A percentile compares a stretch with the other conserved stretches of the same genome.
phyloP scores from a whole-genome alignment of 2,113 vertebrate species.

The Scalopus aquaticus region DNA sequence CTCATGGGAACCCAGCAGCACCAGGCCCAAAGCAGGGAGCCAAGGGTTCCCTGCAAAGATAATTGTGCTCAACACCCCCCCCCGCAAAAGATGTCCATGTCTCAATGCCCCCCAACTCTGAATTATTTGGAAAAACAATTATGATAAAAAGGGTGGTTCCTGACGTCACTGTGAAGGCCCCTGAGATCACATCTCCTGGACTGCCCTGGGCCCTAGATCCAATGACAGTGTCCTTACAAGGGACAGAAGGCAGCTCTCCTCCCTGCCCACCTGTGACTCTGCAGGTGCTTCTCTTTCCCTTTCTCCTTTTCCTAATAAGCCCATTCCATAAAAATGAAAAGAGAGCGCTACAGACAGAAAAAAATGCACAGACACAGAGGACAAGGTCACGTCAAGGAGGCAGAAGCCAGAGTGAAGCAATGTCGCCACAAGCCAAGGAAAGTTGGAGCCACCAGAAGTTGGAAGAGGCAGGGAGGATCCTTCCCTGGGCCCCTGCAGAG shows the following conservation, averaged over 20 bases:
- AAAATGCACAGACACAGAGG: too few species aligned
- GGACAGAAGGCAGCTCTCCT: neutral
- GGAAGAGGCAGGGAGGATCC: too few species aligned
- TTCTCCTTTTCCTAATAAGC: too few species aligned
- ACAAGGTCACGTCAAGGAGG: fast-evolving
- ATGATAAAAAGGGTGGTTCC: neutral
- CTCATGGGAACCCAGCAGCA: too few species aligned
- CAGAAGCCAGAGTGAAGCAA: fast-evolving
- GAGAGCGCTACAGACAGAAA: too few species aligned
- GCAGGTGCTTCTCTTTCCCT: too few species aligned
- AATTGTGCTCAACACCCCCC: neutral
- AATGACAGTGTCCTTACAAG: neutral
- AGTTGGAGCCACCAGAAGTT: neutral
- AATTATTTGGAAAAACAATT: neutral
- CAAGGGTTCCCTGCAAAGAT: neutral
- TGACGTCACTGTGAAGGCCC: neutral
- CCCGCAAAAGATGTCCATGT: neutral
- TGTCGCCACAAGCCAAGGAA: neutral
- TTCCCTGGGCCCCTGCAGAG: neutral
- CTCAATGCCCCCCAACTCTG: neutral
- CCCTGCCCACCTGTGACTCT: too few species aligned
- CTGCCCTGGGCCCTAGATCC: neutral
- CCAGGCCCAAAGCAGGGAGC: too few species aligned
- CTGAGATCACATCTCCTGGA: neutral
- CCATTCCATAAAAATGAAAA: too few species aligned